phyloP scores from a whole-genome alignment of 2,113 vertebrate genomes.

The Ascaphus truei region DNA sequence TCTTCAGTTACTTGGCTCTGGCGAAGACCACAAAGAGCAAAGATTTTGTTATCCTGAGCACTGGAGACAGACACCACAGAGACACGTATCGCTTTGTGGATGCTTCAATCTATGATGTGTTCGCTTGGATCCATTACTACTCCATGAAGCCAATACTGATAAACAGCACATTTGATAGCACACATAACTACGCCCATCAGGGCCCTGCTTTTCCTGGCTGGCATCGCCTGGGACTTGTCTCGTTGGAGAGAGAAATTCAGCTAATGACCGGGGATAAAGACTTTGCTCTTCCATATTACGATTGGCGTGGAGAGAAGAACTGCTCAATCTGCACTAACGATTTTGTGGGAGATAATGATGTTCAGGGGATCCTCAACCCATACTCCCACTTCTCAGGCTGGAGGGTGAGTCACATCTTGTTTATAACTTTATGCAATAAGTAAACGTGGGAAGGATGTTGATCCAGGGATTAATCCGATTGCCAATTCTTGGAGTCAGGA shows the following conservation, averaged over 20 bases:
- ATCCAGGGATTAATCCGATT: too few species aligned
- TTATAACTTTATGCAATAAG: too few species aligned
- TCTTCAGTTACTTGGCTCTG: conserved; percentile 4
- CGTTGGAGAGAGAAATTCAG: conserved; percentile 39
- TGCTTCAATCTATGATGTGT: conserved; percentile 33
- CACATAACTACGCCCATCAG: conserved; percentile 26
- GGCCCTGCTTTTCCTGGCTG: conserved; percentile 38
- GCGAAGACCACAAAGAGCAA: conserved; percentile 30
- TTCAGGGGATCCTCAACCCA: conserved; percentile 1
- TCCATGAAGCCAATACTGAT: not conserved
- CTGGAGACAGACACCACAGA: not conserved
- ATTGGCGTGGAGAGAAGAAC: conserved; percentile 31
- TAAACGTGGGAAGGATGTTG: too few species aligned
- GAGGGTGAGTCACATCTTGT: conserved; percentile 32
- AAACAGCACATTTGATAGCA: not conserved
- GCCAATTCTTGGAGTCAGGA: too few species aligned
- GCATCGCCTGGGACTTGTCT: conserved; percentile 34
- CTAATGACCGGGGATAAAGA: conserved; percentile 29
- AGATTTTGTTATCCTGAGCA: conserved; percentile 32
- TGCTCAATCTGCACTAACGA: conserved; percentile 38
- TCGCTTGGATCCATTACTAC: conserved; percentile 40
- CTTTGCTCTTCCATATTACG: conserved; percentile 40
- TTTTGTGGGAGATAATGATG: conserved; percentile 18
- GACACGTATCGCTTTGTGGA: conserved; percentile 11
- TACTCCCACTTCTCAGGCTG: conserved; percentile 31